These are phyloP conservation scores for Listronotus bonariensis DNA, from an alignment of 1,140 invertebrate species.

Conservation along the genomic window DNA sequence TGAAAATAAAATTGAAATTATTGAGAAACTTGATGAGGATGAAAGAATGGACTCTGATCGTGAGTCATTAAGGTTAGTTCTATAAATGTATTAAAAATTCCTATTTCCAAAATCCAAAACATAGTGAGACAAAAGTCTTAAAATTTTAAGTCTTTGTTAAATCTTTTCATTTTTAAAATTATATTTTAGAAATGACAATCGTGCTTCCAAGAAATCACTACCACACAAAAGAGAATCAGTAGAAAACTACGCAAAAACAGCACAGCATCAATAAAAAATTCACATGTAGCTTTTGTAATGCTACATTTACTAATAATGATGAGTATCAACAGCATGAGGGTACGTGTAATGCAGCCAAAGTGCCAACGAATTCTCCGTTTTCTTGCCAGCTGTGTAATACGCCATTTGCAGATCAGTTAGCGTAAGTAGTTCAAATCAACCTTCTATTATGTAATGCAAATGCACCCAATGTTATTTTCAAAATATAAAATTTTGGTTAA, in stretches of 20 bases:
- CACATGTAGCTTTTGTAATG: conserved; percentile 48
- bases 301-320: conserved; percentile 45
- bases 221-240: conserved; percentile 72
- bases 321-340: conserved; percentile 50
- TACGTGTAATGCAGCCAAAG: conserved; percentile 49
- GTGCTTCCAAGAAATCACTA: conserved; percentile 62
- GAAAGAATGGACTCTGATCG: conserved; percentile 50
- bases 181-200: conserved; percentile 52
- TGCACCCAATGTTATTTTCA: too few species aligned
- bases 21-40: conserved; percentile 49
- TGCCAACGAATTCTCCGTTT: conserved; percentile 54
- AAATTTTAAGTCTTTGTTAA: too few species aligned
- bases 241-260: conserved; percentile 63
- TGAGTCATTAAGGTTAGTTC: conserved; percentile 36
- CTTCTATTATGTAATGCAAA: background rate
- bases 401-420: conserved; percentile 69
- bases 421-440: conserved; percentile 19
- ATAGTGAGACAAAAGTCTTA: too few species aligned
- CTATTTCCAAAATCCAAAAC: too few species aligned
- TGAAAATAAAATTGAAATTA: conserved; percentile 32
- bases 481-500: too few species aligned
- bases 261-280: conserved; percentile 31
- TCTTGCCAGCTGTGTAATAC: conserved; percentile 71
- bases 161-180: background rate
- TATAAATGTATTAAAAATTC: too few species aligned